These are phyloP conservation scores for Drosophila prolongata DNA, from an alignment of 2,888 invertebrate species.

Conservation along the genomic window DNA sequence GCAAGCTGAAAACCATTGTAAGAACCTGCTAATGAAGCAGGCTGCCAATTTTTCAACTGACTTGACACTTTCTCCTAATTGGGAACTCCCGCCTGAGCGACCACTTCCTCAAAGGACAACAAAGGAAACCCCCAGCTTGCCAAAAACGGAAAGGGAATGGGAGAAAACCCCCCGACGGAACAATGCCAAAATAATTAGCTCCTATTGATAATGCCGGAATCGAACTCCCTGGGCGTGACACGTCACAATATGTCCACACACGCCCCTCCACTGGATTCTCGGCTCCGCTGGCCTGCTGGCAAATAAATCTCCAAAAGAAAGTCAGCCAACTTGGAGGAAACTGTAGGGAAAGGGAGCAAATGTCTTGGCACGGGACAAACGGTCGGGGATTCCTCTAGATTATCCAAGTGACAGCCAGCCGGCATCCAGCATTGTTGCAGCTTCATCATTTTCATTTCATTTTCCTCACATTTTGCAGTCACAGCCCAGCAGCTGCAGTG, in stretches of 20 bases:
- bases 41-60: constrained; percentile 33
- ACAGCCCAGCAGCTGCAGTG: constrained; percentile 55
- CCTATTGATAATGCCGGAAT: constrained; percentile 53
- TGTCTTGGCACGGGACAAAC: constrained; percentile 65
- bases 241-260: constrained; percentile 75
- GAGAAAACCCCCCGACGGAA: constrained; percentile 1
- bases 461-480: constrained; percentile 49
- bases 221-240: constrained; percentile 68
- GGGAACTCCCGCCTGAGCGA: constrained; percentile 43
- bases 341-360: constrained; percentile 48
- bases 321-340: constrained; percentile 37
- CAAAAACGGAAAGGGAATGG: constrained; percentile 6
- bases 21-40: constrained; percentile 37
- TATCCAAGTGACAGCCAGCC: constrained; percentile 77
- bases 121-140: constrained; percentile 67
- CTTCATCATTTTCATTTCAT: constrained; percentile 68
- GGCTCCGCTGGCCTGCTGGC: constrained; percentile 49
- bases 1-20: constrained; percentile 26
- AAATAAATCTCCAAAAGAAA: constrained; percentile 59
- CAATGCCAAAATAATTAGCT: constrained; percentile 72
- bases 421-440: constrained; percentile 62
- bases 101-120: constrained; percentile 1
- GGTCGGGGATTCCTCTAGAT: constrained; percentile 51
- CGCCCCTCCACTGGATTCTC: constrained; percentile 61
- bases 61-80: constrained; percentile 57